These are phyloP conservation scores for Cactoblastis cactorum DNA, from an alignment of 2,888 invertebrate genomes.

Conservation along the genomic window DNA sequence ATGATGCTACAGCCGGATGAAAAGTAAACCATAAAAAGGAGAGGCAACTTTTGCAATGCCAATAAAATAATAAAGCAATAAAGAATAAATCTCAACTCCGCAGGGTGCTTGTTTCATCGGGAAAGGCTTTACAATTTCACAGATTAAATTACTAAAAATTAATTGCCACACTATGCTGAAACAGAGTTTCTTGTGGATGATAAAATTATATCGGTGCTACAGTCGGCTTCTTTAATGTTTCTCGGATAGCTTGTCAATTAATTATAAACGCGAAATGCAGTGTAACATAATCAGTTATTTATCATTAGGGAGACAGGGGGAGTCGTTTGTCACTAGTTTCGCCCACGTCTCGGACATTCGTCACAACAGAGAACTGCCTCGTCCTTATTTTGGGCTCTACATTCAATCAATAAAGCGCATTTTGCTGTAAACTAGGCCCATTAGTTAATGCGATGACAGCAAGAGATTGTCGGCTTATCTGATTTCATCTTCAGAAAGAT, in stretches of 20 bases:
- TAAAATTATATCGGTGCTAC: conserved; percentile 17
- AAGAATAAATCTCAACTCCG: conserved; percentile 51
- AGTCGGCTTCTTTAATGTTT: conserved; percentile 29
- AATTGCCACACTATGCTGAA: conserved; percentile 48
- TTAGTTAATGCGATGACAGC: conserved; percentile 67
- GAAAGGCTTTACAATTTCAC: conserved; percentile 47
- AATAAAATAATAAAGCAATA: conserved; percentile 71
- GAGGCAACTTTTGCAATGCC: conserved; percentile 58
- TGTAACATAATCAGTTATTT: conserved; percentile 78
- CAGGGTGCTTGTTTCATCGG: conserved; percentile 47
- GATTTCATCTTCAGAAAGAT: conserved; percentile 61
- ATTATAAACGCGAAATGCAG: conserved; percentile 71
- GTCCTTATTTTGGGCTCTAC: conserved; percentile 51
- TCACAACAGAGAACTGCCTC: conserved; percentile 39
- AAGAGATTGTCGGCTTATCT: conserved; percentile 64
- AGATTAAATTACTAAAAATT: conserved; percentile 38
- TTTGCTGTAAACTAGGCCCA: conserved; percentile 40
- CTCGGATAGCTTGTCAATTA: conserved; percentile 69
- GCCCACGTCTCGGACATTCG: conserved; percentile 70
- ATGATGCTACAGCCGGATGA: conserved; percentile 54
- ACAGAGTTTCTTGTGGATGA: conserved; percentile 46
- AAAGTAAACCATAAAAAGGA: conserved; percentile 66
- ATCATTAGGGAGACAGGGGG: conserved; percentile 70
- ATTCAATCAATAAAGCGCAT: conserved; percentile 36
- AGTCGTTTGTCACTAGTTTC: conserved; percentile 74